These are phyloP conservation scores for Eulacestoma nigropectus DNA, from an alignment of 2,113 vertebrate species.

Conservation along the genomic window DNA sequence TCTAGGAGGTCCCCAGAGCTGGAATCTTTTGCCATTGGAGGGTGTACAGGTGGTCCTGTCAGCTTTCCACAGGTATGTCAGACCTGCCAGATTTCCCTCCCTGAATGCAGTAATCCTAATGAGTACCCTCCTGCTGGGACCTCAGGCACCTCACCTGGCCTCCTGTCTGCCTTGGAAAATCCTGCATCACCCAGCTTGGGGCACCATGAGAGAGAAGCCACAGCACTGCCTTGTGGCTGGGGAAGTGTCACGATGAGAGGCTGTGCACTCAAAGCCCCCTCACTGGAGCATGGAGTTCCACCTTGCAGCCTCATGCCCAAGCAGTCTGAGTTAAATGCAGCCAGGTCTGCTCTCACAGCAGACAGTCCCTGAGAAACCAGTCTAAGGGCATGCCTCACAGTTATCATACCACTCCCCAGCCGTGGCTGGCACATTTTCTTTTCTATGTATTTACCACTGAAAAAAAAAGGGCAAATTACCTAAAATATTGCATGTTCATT, in stretches of 20 bases:
- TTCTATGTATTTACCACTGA: not conserved
- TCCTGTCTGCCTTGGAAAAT: not conserved
- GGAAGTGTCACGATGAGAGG: not conserved
- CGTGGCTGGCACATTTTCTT: not conserved
- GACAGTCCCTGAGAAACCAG: not conserved
- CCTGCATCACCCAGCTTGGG: not conserved
- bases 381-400: not conserved
- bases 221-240: not conserved
- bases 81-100: not conserved
- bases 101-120: not conserved
- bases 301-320: not conserved
- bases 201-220: not conserved
- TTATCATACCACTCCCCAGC: not conserved
- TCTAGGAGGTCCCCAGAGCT: not conserved
- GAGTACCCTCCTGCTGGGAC: not conserved
- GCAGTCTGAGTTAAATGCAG: not conserved
- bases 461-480: not conserved
- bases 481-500: not conserved
- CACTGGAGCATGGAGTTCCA: fast-evolving
- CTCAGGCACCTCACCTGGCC: not conserved
- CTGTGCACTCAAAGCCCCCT: not conserved
- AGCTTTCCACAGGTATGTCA: not conserved
- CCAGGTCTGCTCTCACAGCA: not conserved
- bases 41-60: not conserved
- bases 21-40: not conserved